Base-by-base conservation (phyloP, 2,113 vertebrate genomes). In the Romanogobio albipinnatus region DNA sequence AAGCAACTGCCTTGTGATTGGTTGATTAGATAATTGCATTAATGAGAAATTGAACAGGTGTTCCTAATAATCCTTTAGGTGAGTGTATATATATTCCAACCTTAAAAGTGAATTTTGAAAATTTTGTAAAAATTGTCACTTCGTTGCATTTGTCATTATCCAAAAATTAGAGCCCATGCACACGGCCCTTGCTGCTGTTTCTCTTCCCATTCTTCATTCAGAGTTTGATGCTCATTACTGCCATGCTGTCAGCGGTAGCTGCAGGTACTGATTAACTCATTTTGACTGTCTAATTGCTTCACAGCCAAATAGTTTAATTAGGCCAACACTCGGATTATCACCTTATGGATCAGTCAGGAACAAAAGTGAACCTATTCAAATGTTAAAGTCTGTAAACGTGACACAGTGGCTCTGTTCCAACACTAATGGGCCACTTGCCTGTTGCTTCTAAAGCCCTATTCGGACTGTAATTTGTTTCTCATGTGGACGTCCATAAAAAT, bases 221-320 rank as follows among this genome's bases (percentile, higher is more conserved):
- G 49, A 47, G 68, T 70, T 70, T 56, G 6, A 68, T 9, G 3
- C 56, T 26, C 81, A 82, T 83, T 70, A 36, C 76, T 5, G 79
- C 24, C 64, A 6, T 36, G 36, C 75, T 80, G 86, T 58, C 81
- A 82, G 71, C 68, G 39, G 73, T 76, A 56, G 56, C 81, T 80
- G 66, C 66, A 80, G 73, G 45, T 66, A 86, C 71, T 43, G 56
- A 74, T 86, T 80, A 84, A 80, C 81, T 84, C 39, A 79, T 84
- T 86, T 86, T 59, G 83, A 70, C n/a, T 24, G 56, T 29, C 83
- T 83, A 84, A 76, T 84, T 70, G 53, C 45, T 79, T 82, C 47
- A 33, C 81, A 43, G 61, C 59, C 47, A 80, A 76, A 53, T 13
- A 33, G 24, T 58, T 22, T 74, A 47, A 74, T 49, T 47, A 47